Evolutionary conservation across 2,888 invertebrate species (phyloP).

Genomic region (Lasioglossum figueresi): DNA sequence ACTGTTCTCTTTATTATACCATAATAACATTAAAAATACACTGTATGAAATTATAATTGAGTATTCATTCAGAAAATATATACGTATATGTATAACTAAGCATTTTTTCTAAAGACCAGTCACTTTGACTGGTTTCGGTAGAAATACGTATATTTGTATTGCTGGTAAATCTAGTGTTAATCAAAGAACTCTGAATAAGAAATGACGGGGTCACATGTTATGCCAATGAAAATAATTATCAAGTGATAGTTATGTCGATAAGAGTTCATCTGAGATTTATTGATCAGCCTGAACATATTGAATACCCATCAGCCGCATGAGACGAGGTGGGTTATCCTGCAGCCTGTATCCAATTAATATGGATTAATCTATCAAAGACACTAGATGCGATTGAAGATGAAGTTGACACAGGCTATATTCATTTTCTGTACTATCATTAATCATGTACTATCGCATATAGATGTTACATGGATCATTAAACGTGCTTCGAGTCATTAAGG

Average conservation of each 20-base stretch:
- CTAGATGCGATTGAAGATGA: conserved; percentile 4
- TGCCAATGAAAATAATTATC: neutral
- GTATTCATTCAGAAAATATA: too few relatives aligned
- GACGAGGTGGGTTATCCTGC: neutral
- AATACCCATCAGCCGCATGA: neutral
- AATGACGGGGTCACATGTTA: neutral
- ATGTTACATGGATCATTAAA: neutral
- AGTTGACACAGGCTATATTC: neutral
- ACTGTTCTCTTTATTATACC: too few relatives aligned
- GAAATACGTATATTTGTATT: too few relatives aligned
- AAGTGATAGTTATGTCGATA: neutral
- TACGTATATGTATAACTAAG: too few relatives aligned
- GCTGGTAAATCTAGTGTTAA: too few relatives aligned
- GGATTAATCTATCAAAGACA: neutral
- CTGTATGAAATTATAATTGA: too few relatives aligned
- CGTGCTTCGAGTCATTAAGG: neutral
- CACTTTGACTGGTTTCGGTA: too few relatives aligned
- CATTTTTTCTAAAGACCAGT: too few relatives aligned
- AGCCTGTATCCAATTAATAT: neutral
- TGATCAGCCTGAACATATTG: neutral
- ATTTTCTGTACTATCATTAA: conserved; percentile 4
- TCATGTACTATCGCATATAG: neutral
- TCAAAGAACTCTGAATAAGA: neutral
- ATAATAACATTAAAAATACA: too few relatives aligned
- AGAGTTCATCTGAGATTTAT: neutral